Evolutionary conservation across 2,888 invertebrate genomes (phyloP).

Genomic region (Tenodera sinensis): DNA sequence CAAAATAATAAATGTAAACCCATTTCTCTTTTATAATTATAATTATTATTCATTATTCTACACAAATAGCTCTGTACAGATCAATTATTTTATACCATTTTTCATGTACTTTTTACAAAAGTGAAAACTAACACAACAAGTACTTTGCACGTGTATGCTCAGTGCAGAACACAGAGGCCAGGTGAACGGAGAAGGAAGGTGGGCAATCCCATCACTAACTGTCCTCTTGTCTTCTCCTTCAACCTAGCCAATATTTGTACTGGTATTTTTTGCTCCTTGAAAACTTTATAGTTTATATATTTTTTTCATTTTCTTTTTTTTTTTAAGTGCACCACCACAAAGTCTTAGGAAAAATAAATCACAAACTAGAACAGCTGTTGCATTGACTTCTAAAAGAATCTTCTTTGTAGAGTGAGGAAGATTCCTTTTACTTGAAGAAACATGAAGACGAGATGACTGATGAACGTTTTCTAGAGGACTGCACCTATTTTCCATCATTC

Average conservation of each 20-base stretch:
- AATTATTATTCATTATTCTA: slow-evolving; percentile 56
- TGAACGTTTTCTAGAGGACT: slow-evolving; percentile 3
- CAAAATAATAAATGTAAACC: slow-evolving; percentile 31
- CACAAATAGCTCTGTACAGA: slow-evolving; percentile 61
- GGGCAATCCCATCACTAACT: slow-evolving; percentile 4
- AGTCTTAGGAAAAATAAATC: slow-evolving; percentile 25
- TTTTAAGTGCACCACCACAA: slow-evolving; percentile 26
- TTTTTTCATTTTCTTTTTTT: neutral
- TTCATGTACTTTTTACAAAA: slow-evolving; percentile 37
- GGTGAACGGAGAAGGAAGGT: slow-evolving; percentile 14
- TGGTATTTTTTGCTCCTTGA: slow-evolving; percentile 19
- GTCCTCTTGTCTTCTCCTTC: slow-evolving; percentile 18
- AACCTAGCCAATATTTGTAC: slow-evolving; percentile 24
- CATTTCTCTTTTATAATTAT: slow-evolving; percentile 24
- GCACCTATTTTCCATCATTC: slow-evolving; percentile 2
- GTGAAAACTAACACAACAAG: slow-evolving; percentile 36
- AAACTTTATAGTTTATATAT: slow-evolving; percentile 5
- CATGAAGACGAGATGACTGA: neutral
- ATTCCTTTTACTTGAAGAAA: slow-evolving; percentile 1
- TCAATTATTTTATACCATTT: slow-evolving; percentile 38
- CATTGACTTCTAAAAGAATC: slow-evolving; percentile 13
- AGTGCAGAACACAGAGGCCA: slow-evolving; percentile 20
- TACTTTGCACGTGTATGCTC: slow-evolving; percentile 29
- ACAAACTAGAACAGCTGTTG: slow-evolving; percentile 18
- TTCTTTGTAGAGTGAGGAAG: slow-evolving; percentile 11